These are phyloP conservation scores for Pseudococcus jackbeardsleyi DNA, from an alignment of 2,888 invertebrate species.

Conservation along the genomic window DNA sequence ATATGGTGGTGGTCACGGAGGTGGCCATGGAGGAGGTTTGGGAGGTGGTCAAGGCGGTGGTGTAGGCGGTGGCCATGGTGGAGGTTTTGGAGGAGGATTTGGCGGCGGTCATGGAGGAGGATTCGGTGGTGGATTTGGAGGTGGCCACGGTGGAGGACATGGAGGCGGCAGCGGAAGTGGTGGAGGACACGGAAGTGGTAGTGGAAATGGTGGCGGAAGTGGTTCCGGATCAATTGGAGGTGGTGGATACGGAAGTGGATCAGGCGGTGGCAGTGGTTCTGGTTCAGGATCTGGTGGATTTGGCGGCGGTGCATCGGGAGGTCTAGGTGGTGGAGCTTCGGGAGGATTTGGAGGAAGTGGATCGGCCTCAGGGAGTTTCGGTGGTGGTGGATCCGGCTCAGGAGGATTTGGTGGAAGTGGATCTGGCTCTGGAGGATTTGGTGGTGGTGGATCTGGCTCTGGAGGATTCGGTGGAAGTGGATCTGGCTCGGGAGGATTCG, in stretches of 20 bases:
- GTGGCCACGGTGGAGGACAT: slow-evolving; percentile 51
- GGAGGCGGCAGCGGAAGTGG: slow-evolving; percentile 60
- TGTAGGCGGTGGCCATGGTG: slow-evolving; percentile 41
- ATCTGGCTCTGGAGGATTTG: slow-evolving; percentile 8
- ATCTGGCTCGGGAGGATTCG: neutral
- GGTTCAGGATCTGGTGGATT: slow-evolving; percentile 43
- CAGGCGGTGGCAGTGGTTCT: slow-evolving; percentile 35
- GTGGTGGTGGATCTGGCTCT: slow-evolving; percentile 42
- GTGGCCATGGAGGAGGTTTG: slow-evolving; percentile 42
- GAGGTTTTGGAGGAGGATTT: slow-evolving; percentile 58
- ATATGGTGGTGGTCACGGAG: slow-evolving; percentile 45
- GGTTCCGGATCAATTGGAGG: neutral
- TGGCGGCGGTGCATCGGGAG: slow-evolving; percentile 50
- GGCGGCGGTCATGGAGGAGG: slow-evolving; percentile 63
- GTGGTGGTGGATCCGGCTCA: slow-evolving; percentile 51
- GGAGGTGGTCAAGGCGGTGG: slow-evolving; percentile 58
- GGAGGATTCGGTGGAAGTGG: slow-evolving; percentile 57
- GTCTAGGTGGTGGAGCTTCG: neutral
- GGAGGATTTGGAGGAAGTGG: slow-evolving; percentile 17
- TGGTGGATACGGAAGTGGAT: slow-evolving; percentile 62
- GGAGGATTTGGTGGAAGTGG: slow-evolving; percentile 51
- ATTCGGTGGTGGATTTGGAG: slow-evolving; percentile 44
- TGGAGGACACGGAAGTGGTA: slow-evolving; percentile 65
- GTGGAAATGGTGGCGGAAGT: slow-evolving; percentile 66
- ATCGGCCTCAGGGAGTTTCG: neutral